Evolutionary conservation across 2,888 invertebrate species (phyloP), one percentile per base, ranked within the genome.

Genomic region (Tridacna gigas): DNA sequence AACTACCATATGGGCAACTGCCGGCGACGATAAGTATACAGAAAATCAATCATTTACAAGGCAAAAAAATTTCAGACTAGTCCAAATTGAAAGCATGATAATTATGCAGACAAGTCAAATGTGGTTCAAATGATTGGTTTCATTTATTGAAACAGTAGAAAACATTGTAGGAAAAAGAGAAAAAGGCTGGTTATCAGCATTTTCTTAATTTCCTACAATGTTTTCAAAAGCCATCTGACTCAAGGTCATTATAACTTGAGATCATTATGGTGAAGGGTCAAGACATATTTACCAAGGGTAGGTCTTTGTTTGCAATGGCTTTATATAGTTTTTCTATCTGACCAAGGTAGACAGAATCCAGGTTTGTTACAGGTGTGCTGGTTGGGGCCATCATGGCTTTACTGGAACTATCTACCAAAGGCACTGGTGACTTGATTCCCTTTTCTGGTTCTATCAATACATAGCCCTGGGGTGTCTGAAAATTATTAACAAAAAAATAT

Each of bases 231-330:
- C 37, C 7, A 7, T 37, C 37, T 37, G 2, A 37, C 37, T 37
- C 37, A 37, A 37, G 7, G 37, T 37, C 37, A 37, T 37, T 37
- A 7, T 2, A 37, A 37, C 7, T 37, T 7, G 2, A 7, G 37
- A 37, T 4, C 7, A 7, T 37, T n/a, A 37, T 4, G 37, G 7
- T 37, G 7, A 37, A 37, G 37, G 7, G 7, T 37, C 7, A 37
- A 37, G 37, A 37, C 7, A 37, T 25, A 45, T 90, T 78, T 77
- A 94, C 94, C 92, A 94, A 88, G 74, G 91, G 91, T 25, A 92
- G 84, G 82, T 94, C 94, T 22, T 91, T 92, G 81, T 92, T 90
- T 26, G 90, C 90, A 15, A 94, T 93, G 66, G 93, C 93, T 66
- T 91, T 92, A 75, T 93, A 92, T 60, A 94, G 86, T 78, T 91